Conservation (phyloP, 2,888 invertebrate genomes). For the Drosophila phalerata region DNA sequence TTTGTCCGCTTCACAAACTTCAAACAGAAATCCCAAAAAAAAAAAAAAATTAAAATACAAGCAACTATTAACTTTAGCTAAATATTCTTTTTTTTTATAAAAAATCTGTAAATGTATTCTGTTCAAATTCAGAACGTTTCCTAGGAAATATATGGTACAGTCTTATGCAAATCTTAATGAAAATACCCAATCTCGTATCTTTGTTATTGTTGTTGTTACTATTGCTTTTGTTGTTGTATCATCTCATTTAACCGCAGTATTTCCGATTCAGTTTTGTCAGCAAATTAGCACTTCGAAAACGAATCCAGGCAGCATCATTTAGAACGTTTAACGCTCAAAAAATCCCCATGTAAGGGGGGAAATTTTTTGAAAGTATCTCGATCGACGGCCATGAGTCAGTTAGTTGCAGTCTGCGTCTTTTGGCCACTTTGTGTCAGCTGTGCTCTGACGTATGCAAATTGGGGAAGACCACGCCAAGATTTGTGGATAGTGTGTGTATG, state of each 20-base stretch:
- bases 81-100: not conserved
- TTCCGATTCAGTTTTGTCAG: conserved; percentile 57
- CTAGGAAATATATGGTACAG: conserved; percentile 65
- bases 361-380: conserved; percentile 68
- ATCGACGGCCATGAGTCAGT: conserved; percentile 69
- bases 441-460: conserved; percentile 57
- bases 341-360: conserved; percentile 79
- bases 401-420: conserved; percentile 36
- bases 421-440: conserved; percentile 8
- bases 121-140: conserved; percentile 49
- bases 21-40: conserved; percentile 30
- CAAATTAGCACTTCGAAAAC: conserved; percentile 49
- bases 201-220: conserved; percentile 11
- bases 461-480: conserved; percentile 33
- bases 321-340: conserved; percentile 59
- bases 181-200: conserved; percentile 31
- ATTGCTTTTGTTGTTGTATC: conserved; percentile 5
- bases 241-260: conserved; percentile 59
- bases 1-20: conserved; percentile 39
- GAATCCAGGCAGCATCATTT: conserved; percentile 34
- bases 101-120: conserved; percentile 6
- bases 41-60: not conserved
- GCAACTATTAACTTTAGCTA: conserved; percentile 1
- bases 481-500: conserved; percentile 24
- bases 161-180: conserved; percentile 67